A percentile compares a stretch with the other conserved stretches of the same genome.
These are phyloP conservation scores for Lagocephalus sceleratus DNA, from an alignment of 2,797 vertebrate species.

Conservation along the genomic window DNA sequence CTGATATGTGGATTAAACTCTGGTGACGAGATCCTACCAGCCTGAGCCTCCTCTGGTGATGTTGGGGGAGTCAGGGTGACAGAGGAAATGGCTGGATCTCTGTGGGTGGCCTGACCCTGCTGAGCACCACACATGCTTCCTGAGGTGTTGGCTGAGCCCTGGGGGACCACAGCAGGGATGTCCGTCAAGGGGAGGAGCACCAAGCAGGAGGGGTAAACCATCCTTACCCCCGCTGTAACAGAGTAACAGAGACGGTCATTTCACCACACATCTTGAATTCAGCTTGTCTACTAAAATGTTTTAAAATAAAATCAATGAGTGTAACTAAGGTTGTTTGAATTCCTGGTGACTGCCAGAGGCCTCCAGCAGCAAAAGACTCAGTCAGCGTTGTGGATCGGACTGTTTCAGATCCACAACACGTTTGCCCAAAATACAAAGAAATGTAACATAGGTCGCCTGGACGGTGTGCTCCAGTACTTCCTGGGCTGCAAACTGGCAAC, in stretches of 20 bases:
- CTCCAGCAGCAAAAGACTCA: no score
- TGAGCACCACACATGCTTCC: constrained; percentile 85
- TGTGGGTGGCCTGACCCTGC: constrained; percentile 87
- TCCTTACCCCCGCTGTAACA: constrained; percentile 86
- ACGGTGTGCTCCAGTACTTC: no score
- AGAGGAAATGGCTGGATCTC: constrained; percentile 93
- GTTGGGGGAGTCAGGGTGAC: constrained; percentile 93
- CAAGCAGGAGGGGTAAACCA: constrained; percentile 93
- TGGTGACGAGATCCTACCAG: constrained; percentile 68
- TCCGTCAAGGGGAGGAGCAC: constrained; percentile 90
- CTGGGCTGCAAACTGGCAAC: no score
- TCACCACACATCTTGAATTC: neutral
- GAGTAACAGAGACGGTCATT: constrained; percentile 14
- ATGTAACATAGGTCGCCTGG: no score
- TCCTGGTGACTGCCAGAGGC: no score
- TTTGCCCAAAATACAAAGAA: no score
- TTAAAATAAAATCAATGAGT: no score
- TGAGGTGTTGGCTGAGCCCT: constrained; percentile 84
- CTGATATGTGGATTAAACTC: neutral
- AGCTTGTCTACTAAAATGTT: neutral
- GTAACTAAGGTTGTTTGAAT: no score
- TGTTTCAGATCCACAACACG: no score
- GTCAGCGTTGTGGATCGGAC: no score
- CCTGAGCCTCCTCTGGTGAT: constrained; percentile 92
- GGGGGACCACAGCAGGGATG: constrained; percentile 80